Conservation (phyloP, 2,113 vertebrate species). For the Corythornis cristatus region DNA sequence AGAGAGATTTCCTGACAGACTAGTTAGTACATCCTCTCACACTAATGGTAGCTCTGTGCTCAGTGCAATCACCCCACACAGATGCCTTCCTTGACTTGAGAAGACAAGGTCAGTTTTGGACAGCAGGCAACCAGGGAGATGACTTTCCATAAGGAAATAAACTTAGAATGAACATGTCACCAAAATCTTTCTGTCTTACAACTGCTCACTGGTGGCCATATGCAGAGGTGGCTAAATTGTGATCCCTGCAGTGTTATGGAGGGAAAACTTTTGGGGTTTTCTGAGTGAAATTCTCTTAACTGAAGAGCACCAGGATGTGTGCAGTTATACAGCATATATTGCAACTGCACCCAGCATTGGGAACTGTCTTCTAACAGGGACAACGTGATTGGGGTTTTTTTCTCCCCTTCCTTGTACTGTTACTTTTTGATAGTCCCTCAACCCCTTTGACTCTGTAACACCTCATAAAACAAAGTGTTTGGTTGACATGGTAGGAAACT, state of each 20-base stretch:
- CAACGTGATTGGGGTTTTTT: rapidly evolving
- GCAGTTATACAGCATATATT: not conserved
- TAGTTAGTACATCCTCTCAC: not conserved
- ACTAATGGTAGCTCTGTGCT: not conserved
- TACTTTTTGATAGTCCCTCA: not conserved
- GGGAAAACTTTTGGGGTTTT: not conserved
- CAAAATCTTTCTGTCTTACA: not conserved
- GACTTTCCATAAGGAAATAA: not conserved
- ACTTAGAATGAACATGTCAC: not conserved
- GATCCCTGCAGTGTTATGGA: not conserved
- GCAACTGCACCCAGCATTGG: not conserved
- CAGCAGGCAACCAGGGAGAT: not conserved
- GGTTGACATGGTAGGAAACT: not conserved
- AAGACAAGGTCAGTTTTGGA: not conserved
- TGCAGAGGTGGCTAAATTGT: not conserved
- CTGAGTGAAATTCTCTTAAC: not conserved
- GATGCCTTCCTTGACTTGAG: rapidly evolving
- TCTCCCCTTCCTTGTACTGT: not conserved
- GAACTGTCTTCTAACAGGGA: not conserved
- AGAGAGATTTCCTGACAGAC: not conserved
- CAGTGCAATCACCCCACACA: not conserved
- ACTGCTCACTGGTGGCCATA: rapidly evolving
- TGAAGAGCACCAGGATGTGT: not conserved
- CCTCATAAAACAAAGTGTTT: conserved; percentile 16
- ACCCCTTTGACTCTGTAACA: not conserved